phyloP scores from a whole-genome alignment of 2,113 vertebrate species.

The Oncorhynchus keta region DNA sequence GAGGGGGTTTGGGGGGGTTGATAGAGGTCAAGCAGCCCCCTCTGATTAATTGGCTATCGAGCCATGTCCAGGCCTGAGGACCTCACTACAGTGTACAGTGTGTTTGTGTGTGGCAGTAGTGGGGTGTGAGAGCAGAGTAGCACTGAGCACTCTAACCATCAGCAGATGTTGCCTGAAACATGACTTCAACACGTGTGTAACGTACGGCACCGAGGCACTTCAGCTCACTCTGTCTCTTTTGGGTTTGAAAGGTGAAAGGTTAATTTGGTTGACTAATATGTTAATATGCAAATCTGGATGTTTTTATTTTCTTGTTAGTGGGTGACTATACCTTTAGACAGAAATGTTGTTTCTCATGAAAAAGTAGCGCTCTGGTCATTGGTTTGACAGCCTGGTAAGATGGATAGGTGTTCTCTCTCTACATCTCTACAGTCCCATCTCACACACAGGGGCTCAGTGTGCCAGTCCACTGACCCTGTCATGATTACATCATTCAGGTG shows the following conservation, averaged over 20 bases:
- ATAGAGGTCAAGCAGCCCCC: constrained; percentile 26
- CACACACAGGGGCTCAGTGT: constrained; percentile 37
- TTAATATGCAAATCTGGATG: background rate
- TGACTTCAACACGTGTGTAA: constrained; percentile 43
- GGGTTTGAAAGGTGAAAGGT: constrained; percentile 22
- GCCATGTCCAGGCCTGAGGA: constrained; percentile 49
- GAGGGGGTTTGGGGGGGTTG: constrained; percentile 2
- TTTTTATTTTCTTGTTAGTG: background rate
- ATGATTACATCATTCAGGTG: constrained; percentile 61
- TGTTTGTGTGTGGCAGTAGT: constrained; percentile 23
- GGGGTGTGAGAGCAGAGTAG: constrained; percentile 53
- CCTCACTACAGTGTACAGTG: constrained; percentile 50
- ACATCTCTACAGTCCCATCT: constrained; percentile 19
- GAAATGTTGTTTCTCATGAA: background rate
- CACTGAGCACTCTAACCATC: constrained; percentile 55
- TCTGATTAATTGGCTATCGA: constrained; percentile 49
- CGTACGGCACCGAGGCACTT: constrained; percentile 13
- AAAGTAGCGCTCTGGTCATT: constrained; percentile 36
- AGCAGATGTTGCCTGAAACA: constrained; percentile 68
- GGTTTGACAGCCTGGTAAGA: constrained; percentile 5
- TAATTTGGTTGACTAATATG: background rate
- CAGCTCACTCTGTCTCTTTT: constrained; percentile 30
- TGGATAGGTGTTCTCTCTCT: constrained; percentile 12
- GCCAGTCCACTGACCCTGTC: constrained; percentile 45
- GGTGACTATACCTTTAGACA: background rate